A percentile compares a stretch with the other conserved stretches of the same genome.
These are phyloP conservation scores for Tetrapedia diversipes DNA, from an alignment of 2,888 invertebrate species.

Conservation along the genomic window DNA sequence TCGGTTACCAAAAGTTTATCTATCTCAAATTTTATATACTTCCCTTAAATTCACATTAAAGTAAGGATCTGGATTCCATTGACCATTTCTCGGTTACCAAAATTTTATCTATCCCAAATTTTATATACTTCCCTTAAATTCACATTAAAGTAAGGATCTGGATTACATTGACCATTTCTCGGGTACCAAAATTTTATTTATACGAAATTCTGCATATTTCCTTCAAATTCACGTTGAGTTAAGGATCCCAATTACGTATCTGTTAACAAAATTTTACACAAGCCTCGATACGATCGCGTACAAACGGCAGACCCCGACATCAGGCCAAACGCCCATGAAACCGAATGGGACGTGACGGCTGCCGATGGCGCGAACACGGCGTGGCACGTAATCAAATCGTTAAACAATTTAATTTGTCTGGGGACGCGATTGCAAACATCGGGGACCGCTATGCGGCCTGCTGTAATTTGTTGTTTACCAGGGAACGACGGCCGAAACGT, in stretches of 20 bases:
- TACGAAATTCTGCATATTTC: background rate
- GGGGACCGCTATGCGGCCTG: background rate
- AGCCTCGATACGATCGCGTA: background rate
- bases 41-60: no score
- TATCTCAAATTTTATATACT: no score
- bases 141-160: no score
- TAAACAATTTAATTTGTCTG: constrained; percentile 25
- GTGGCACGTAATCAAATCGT: constrained; percentile 44
- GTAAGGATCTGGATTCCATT: no score
- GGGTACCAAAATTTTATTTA: no score
- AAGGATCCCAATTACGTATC: background rate
- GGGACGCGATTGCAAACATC: constrained; percentile 28
- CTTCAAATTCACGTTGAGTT: background rate
- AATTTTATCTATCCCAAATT: no score
- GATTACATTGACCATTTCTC: no score
- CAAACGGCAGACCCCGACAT: background rate
- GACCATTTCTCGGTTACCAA: no score
- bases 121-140: background rate
- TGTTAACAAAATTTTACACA: constrained; percentile 1
- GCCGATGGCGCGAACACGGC: constrained; percentile 19
- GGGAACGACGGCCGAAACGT: background rate
- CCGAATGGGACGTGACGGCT: background rate
- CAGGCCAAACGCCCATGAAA: constrained; percentile 9
- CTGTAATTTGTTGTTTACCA: constrained; percentile 39
- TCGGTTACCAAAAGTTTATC: no score